phyloP scores from a whole-genome alignment of 2,888 invertebrate genomes.

The Kryphioiulus occultus region DNA sequence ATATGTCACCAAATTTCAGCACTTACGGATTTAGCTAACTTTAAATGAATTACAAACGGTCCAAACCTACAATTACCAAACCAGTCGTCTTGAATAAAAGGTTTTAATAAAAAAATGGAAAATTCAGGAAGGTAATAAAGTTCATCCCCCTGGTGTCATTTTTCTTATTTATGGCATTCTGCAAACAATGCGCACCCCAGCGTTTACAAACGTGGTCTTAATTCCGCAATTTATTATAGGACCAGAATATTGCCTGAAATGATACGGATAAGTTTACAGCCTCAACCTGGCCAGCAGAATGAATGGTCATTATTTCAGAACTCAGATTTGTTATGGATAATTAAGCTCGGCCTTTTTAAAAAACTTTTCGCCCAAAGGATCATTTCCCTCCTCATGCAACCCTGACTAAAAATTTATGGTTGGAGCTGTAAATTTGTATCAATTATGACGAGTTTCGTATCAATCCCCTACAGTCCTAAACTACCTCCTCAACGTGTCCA shows the following conservation, averaged over 20 bases:
- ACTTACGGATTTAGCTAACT: too few species aligned
- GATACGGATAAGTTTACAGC: background rate
- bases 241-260: background rate
- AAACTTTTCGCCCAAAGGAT: background rate
- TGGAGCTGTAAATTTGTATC: background rate
- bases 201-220: background rate
- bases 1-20: too few species aligned
- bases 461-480: background rate
- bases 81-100: too few species aligned
- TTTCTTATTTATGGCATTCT: too few species aligned
- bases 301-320: constrained; percentile 18
- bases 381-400: background rate
- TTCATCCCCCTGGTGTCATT: too few species aligned
- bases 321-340: background rate
- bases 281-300: background rate
- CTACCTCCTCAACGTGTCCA: background rate
- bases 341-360: background rate
- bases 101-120: too few species aligned
- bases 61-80: too few species aligned
- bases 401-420: background rate
- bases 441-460: background rate
- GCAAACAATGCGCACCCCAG: background rate
- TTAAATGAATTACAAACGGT: too few species aligned
- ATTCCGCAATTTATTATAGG: background rate
- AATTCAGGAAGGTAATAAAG: too few species aligned